phyloP scores from a whole-genome alignment of 2,888 invertebrate genomes.

The Agrilus cyanescens region DNA sequence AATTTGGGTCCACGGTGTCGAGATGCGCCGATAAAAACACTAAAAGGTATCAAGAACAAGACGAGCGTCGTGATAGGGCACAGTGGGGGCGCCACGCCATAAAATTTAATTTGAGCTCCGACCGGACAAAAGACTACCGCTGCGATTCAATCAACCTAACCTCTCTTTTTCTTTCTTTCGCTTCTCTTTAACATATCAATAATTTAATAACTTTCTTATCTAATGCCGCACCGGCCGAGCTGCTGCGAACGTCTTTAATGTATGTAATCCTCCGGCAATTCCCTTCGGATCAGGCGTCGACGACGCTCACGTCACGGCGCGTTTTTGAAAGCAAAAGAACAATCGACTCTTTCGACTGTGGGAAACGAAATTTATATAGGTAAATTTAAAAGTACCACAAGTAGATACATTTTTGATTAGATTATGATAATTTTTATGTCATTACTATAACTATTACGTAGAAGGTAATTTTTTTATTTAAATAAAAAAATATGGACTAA shows the following conservation, averaged over 20 bases:
- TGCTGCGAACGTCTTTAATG: background rate
- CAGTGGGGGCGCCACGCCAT: conserved; percentile 17
- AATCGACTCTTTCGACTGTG: too few relatives aligned
- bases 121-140: conserved; percentile 30
- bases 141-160: conserved; percentile 32
- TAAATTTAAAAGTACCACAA: too few relatives aligned
- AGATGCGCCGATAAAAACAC: conserved; percentile 15
- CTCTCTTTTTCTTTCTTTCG: conserved; percentile 14
- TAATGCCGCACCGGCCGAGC: conserved; percentile 3
- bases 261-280: too few relatives aligned
- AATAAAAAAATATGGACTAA: too few relatives aligned
- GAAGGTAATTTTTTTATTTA: too few relatives aligned
- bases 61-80: conserved; percentile 13
- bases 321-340: too few relatives aligned
- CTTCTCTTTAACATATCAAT: conserved; percentile 29
- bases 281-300: too few relatives aligned
- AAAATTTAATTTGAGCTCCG: conserved; percentile 31
- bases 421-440: too few relatives aligned
- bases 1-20: conserved; percentile 4
- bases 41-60: conserved; percentile 18
- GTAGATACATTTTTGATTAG: too few relatives aligned
- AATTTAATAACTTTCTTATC: conserved; percentile 17
- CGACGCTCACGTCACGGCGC: too few relatives aligned
- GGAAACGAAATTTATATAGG: too few relatives aligned
- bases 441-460: too few relatives aligned